Percentiles rank a stretch among this genome's conserved stretches.
Conservation (phyloP, 2,797 vertebrate genomes). For the Halcyon leucocephala region DNA sequence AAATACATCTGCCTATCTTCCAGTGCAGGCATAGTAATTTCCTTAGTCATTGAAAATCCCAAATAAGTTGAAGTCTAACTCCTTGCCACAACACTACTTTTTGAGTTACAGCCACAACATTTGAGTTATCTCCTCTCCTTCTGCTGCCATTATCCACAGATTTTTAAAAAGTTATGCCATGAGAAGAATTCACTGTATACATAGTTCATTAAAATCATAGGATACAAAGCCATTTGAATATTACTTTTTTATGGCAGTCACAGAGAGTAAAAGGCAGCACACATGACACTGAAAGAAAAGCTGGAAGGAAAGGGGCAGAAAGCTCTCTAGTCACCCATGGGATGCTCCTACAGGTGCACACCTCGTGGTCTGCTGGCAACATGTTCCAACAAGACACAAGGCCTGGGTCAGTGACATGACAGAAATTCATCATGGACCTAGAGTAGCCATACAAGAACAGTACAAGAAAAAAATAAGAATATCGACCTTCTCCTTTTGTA, state of each 20-base stretch:
- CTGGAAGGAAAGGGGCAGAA: background rate
- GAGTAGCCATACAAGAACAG: background rate
- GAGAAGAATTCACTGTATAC: background rate
- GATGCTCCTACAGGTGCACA: background rate
- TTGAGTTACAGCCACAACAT: background rate
- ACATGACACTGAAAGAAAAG: background rate
- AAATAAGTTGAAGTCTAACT: background rate
- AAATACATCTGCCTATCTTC: background rate
- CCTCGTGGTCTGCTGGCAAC: background rate
- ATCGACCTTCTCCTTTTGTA: rapidly evolving
- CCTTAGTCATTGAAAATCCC: background rate
- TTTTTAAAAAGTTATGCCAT: background rate
- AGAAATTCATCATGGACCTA: background rate
- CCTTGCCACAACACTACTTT: background rate
- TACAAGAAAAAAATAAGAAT: background rate
- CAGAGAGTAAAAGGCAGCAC: background rate
- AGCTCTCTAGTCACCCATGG: background rate
- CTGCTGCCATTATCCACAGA: background rate
- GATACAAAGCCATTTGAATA: background rate
- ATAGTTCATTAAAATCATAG: rapidly evolving
- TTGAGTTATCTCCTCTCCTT: background rate
- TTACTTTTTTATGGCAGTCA: background rate
- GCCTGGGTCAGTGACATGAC: background rate
- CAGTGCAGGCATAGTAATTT: background rate
- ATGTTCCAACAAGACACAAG: background rate